Conservation (phyloP, 2,888 invertebrate genomes). For the Drosophila macrospina region DNA sequence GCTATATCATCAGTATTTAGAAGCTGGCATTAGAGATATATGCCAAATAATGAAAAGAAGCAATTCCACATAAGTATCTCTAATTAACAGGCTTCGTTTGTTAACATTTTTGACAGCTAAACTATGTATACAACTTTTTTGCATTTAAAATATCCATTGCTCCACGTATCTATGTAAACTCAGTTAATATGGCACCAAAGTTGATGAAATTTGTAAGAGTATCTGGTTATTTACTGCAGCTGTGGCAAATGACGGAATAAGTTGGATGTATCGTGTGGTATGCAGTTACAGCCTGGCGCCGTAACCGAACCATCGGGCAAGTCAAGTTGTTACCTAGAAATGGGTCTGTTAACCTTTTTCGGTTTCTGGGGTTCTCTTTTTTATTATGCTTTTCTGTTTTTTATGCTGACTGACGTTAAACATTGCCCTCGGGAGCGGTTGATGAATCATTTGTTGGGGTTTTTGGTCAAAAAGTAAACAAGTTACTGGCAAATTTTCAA, state of each 20-base stretch:
- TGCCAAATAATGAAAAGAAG: no score
- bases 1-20: no score
- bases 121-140: no score
- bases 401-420: conserved; percentile 54
- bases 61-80: no score
- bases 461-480: conserved; percentile 8
- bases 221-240: neutral
- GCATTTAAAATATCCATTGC: neutral
- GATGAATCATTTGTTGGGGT: conserved; percentile 38
- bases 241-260: conserved; percentile 3
- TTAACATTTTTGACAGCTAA: no score
- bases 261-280: neutral
- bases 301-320: conserved; percentile 7
- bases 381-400: neutral
- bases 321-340: conserved; percentile 32
- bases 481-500: conserved; percentile 27
- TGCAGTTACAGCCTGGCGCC: conserved; percentile 6
- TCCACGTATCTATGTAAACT: conserved; percentile 7
- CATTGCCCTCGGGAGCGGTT: conserved; percentile 13
- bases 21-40: no score
- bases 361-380: conserved; percentile 3
- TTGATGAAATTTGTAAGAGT: neutral
- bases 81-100: no score
- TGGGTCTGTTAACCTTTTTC: conserved; percentile 52
- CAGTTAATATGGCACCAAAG: neutral